These are phyloP conservation scores for Nannobrachium achirus DNA, from an alignment of 2,113 vertebrate species.

Conservation along the genomic window DNA sequence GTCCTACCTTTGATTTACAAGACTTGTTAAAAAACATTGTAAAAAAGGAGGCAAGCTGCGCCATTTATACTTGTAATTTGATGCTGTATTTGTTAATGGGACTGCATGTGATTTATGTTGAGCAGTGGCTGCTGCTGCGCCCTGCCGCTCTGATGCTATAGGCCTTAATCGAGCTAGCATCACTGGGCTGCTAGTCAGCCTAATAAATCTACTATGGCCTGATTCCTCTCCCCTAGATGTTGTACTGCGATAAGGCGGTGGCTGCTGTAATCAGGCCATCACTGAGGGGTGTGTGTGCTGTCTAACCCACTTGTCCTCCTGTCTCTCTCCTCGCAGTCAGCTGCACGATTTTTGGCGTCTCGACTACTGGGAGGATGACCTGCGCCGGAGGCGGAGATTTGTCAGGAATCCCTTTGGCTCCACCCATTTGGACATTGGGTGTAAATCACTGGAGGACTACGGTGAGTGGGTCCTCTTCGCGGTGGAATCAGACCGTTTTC, in stretches of 20 bases:
- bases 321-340: conserved; percentile 79
- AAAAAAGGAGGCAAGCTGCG: conserved; percentile 87
- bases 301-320: conserved; percentile 44
- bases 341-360: conserved; percentile 97
- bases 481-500: background rate
- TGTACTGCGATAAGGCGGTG: conserved; percentile 45
- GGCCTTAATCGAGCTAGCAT: conserved; percentile 54
- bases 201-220: conserved; percentile 46
- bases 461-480: conserved; percentile 81
- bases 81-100: conserved; percentile 92
- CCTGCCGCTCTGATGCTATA: conserved; percentile 60
- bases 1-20: conserved; percentile 93
- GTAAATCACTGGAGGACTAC: conserved; percentile 90
- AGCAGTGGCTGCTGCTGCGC: conserved; percentile 65
- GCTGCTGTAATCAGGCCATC: conserved; percentile 47
- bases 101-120: conserved; percentile 85
- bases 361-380: conserved; percentile 99
- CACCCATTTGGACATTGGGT: conserved; percentile 88
- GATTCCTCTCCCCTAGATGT: conserved; percentile 44
- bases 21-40: conserved; percentile 94
- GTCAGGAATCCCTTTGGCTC: conserved; percentile 96
- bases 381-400: conserved; percentile 92
- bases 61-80: conserved; percentile 95
- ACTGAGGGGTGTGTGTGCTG: conserved; percentile 16
- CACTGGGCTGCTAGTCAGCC: conserved; percentile 39